Conservation (phyloP, 2,888 invertebrate species). For the Ophraella communa region DNA sequence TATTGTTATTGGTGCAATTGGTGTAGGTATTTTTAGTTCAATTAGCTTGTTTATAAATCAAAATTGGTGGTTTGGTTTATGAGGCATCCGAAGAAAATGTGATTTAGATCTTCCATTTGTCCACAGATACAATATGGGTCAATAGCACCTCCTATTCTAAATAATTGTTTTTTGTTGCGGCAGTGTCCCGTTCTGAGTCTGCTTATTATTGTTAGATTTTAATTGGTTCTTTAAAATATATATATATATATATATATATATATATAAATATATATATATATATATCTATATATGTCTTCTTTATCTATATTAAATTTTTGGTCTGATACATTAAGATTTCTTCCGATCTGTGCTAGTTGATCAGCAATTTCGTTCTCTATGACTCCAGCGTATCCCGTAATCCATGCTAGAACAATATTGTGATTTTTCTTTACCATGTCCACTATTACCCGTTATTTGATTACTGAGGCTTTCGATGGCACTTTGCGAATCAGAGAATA, state of each 20-base stretch:
- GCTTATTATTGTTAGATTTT: neutral
- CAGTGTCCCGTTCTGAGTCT: neutral
- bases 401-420: conserved; percentile 5
- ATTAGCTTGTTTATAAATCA: no score
- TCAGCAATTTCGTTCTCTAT: conserved; percentile 9
- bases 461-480: neutral
- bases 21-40: no score
- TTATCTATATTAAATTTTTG: neutral
- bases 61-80: no score
- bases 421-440: neutral
- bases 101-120: no score
- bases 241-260: no score
- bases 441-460: neutral
- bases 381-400: conserved; percentile 9
- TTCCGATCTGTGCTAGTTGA: conserved; percentile 11
- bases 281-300: neutral
- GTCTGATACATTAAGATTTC: neutral
- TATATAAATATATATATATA: no score
- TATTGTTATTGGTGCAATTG: no score
- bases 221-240: neutral
- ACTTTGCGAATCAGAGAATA: conserved; percentile 15
- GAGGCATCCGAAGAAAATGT: no score
- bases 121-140: no score
- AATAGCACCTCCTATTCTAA: neutral
- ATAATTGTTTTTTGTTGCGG: neutral